phyloP scores from a whole-genome alignment of 2,113 vertebrate species.

The Illadopsis cleaveri region DNA sequence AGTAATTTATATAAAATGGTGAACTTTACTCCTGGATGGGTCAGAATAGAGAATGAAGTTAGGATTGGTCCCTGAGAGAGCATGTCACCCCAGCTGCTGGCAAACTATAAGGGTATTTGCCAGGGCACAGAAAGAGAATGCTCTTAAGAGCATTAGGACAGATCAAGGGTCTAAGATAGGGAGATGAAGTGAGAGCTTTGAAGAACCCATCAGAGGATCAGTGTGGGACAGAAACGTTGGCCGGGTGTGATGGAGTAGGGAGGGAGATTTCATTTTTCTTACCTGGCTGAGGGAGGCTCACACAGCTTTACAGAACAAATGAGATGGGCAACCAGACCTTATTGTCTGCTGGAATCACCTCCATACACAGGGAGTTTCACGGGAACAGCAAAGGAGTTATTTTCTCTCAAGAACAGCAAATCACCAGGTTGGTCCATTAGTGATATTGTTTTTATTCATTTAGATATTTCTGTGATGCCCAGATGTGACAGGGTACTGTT shows the following conservation, averaged over 20 bases:
- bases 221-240: not conserved
- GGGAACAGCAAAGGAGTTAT: not conserved
- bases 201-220: not conserved
- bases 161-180: not conserved
- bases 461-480: not conserved
- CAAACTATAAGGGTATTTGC: not conserved
- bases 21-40: not conserved
- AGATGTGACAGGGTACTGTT: not conserved
- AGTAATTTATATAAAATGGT: not conserved
- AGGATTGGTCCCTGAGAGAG: not conserved
- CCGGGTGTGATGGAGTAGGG: not conserved
- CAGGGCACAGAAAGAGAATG: not conserved
- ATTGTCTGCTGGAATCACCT: not conserved
- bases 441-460: not conserved
- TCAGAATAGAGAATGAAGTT: not conserved
- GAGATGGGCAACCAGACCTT: not conserved
- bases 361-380: not conserved
- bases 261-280: not conserved
- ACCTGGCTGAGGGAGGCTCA: not conserved
- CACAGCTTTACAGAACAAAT: rapidly evolving
- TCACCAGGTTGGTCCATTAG: not conserved
- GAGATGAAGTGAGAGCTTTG: not conserved
- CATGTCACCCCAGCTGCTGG: not conserved
- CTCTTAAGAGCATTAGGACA: not conserved
- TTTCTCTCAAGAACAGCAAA: not conserved